Evolutionary conservation across 2,797 vertebrate genomes (phyloP), one percentile per base, ranked within the genome.

Genomic region (Hydrophis major): DNA sequence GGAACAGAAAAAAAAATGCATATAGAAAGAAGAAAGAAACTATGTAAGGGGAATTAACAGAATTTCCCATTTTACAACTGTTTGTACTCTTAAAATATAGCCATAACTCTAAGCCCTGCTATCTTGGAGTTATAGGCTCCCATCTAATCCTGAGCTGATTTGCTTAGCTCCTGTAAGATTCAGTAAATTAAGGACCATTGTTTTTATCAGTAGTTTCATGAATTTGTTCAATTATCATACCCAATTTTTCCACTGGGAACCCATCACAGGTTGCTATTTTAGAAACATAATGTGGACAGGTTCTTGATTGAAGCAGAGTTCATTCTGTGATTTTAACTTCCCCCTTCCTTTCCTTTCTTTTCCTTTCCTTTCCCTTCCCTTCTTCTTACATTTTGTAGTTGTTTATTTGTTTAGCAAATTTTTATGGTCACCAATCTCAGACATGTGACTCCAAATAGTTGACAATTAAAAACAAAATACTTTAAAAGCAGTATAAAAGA

Each of bases 151-250:
- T 59, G 53, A 28, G 2, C 2, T n/a, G 14, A 32, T 10, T 92
- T 86, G 25, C 63, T 4, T 20, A 92, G 11, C 25, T 90, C 50
- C 56, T 57, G 10, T 56, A 55, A 83, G 27, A 22, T 55, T 74
- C 28, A 42, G 32, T 90, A 55, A 90, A 37, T 55, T 90, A 7
- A 37, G 11, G 66, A 14, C 14, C 25, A n/a, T 50, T 90, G 27
- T 55, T 90, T 78, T 1, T 89, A 28, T 89, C 47, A 47, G 47
- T 95, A 95, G 91, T 94, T 50, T 25, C 69, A 28, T n/a, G 7
- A 27, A 83, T 57, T 57, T 20, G 78, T 87, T 91, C 88, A 25
- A 57, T 69, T 94, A 55, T 47, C 4, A 1, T 86, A 56, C 12
- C 6, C 55, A 37, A 0, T 37, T 74, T 74, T 74, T 37, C 32